These are phyloP conservation scores for Astropecten irregularis DNA, from an alignment of 53 echinoderm and acorn worm genomes.

Conservation along the genomic window DNA sequence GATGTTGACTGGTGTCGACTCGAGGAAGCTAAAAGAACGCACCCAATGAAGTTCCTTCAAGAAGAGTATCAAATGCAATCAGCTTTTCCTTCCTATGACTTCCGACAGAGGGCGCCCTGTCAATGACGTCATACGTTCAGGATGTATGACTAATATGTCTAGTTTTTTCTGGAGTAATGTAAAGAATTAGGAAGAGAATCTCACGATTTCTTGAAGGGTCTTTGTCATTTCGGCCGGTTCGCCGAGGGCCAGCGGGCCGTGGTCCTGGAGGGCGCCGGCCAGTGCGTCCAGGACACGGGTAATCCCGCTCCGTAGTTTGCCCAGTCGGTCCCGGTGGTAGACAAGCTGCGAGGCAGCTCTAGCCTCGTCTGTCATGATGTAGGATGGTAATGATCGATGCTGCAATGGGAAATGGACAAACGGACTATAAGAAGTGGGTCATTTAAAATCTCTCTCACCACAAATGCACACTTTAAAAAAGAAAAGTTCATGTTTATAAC, in stretches of 20 bases:
- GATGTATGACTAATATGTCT: no score
- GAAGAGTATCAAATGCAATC: no score
- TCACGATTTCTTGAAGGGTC: constrained; percentile 45
- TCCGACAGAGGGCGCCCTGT: no score
- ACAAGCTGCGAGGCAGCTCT: constrained; percentile 37
- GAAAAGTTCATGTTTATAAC: neutral
- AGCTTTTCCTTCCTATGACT: no score
- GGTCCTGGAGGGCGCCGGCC: constrained; percentile 47
- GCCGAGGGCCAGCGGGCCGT: neutral
- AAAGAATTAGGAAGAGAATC: no score
- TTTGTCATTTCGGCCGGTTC: constrained; percentile 6
- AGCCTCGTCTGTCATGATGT: neutral
- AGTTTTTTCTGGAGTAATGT: no score
- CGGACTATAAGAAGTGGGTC: neutral
- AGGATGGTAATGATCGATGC: neutral
- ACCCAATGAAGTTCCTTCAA: no score
- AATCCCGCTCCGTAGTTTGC: constrained; percentile 76
- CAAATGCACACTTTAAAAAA: neutral
- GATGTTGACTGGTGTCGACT: no score
- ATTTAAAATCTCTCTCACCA: neutral
- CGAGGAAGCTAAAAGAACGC: no score
- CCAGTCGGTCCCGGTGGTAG: constrained; percentile 74
- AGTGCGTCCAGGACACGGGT: constrained; percentile 68
- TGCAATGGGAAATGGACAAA: neutral
- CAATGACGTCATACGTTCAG: no score